Evolutionary conservation across 2,888 invertebrate genomes (phyloP).

Genomic region (Theretra japonica): DNA sequence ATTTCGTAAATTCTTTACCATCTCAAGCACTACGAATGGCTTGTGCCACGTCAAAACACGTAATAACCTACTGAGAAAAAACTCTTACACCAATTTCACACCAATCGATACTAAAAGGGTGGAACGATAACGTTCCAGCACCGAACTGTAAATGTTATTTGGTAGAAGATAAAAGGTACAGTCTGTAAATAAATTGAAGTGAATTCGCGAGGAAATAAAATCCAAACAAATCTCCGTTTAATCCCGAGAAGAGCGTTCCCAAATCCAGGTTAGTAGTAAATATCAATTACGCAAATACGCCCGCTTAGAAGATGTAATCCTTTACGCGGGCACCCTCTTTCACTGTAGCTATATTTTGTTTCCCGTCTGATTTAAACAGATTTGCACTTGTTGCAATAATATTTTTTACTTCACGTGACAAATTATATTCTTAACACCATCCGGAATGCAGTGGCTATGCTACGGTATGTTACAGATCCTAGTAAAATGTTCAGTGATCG

Average conservation of each 20-base stretch:
- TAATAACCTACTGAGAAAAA: constrained; percentile 24
- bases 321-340: constrained; percentile 40
- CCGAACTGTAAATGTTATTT: constrained; percentile 61
- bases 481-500: too few relatives aligned
- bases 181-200: constrained; percentile 76
- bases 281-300: constrained; percentile 83
- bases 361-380: neutral
- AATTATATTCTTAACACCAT: too few relatives aligned
- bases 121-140: constrained; percentile 46
- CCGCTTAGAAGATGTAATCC: constrained; percentile 66
- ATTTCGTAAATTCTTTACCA: too few relatives aligned
- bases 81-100: constrained; percentile 28
- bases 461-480: too few relatives aligned
- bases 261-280: constrained; percentile 84
- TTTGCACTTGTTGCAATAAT: neutral
- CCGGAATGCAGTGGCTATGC: too few relatives aligned
- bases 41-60: neutral
- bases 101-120: constrained; percentile 43
- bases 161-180: constrained; percentile 45
- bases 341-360: neutral
- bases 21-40: too few relatives aligned
- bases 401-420: too few relatives aligned
- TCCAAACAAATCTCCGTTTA: constrained; percentile 78
- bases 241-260: constrained; percentile 72
- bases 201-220: constrained; percentile 72